A percentile compares a stretch with the other conserved stretches of the same genome.
Evolutionary conservation across 2,797 vertebrate species (phyloP).

Genomic region (Salmo trutta): DNA sequence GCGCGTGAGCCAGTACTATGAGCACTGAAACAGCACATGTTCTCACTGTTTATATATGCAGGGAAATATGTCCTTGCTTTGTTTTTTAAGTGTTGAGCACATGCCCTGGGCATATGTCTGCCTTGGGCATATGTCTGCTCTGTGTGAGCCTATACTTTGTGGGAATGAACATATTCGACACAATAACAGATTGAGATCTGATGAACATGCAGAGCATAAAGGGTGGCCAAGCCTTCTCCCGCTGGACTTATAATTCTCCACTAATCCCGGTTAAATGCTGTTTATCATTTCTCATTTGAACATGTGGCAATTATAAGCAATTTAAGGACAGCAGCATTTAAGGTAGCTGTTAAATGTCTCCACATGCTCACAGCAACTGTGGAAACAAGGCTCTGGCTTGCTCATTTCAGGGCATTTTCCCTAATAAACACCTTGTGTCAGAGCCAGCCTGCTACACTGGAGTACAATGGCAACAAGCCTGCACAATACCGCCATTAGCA

Average conservation of each 20-base stretch:
- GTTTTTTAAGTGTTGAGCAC: not conserved
- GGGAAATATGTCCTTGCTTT: not conserved
- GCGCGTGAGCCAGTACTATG: not conserved
- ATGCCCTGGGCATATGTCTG: not conserved
- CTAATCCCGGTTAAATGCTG: not conserved
- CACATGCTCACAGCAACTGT: constrained; percentile 12
- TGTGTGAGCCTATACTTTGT: not conserved
- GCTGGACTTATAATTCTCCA: not conserved
- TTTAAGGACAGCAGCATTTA: not conserved
- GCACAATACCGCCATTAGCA: not conserved
- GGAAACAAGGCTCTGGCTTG: not conserved
- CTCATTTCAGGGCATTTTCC: not conserved
- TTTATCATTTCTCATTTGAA: constrained; percentile 3
- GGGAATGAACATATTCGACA: constrained; percentile 3
- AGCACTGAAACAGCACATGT: not conserved
- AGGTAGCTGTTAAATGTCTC: constrained; percentile 8
- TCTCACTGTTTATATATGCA: not conserved
- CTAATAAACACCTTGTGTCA: not conserved
- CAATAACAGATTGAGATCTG: not conserved
- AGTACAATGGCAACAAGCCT: not conserved
- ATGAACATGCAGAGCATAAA: not conserved
- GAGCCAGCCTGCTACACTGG: not conserved
- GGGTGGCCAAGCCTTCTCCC: not conserved
- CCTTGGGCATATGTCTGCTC: not conserved
- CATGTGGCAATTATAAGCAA: constrained; percentile 2